Conservation (phyloP, 2,888 invertebrate species). For the Agriopis leucophaearia region DNA sequence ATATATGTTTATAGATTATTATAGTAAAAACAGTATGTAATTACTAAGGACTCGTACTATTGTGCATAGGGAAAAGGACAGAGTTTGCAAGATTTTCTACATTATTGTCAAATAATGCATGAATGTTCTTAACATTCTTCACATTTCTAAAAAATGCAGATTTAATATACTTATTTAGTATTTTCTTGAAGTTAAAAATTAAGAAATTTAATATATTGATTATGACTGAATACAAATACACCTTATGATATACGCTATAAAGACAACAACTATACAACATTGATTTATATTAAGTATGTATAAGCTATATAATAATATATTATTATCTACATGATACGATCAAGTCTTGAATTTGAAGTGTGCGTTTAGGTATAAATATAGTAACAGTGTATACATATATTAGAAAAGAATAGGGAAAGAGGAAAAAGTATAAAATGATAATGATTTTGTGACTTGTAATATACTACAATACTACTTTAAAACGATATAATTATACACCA, state of each 20-base stretch:
- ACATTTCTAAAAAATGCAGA: constrained; percentile 41
- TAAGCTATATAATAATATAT: constrained; percentile 44
- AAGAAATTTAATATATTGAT: neutral
- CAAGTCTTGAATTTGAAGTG: constrained; percentile 82
- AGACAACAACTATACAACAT: constrained; percentile 78
- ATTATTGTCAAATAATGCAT: constrained; percentile 80
- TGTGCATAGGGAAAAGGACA: constrained; percentile 36
- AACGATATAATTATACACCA: constrained; percentile 51
- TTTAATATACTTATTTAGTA: neutral
- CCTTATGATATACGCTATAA: constrained; percentile 54
- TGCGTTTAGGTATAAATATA: constrained; percentile 68
- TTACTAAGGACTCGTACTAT: constrained; percentile 18
- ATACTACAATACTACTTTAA: constrained; percentile 48
- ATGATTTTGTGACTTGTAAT: constrained; percentile 51
- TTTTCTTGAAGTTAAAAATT: neutral
- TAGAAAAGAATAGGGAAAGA: constrained; percentile 24
- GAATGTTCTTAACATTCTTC: constrained; percentile 73
- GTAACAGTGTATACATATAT: constrained; percentile 43
- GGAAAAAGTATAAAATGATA: constrained; percentile 52
- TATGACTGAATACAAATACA: constrained; percentile 8
- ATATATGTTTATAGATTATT: constrained; percentile 30
- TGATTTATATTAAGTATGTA: constrained; percentile 56
- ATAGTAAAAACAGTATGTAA: constrained; percentile 27
- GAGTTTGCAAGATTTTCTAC: constrained; percentile 62
- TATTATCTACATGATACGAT: constrained; percentile 75